Base-by-base conservation (phyloP, 2,888 invertebrate species). In the Calameuta idolon region DNA sequence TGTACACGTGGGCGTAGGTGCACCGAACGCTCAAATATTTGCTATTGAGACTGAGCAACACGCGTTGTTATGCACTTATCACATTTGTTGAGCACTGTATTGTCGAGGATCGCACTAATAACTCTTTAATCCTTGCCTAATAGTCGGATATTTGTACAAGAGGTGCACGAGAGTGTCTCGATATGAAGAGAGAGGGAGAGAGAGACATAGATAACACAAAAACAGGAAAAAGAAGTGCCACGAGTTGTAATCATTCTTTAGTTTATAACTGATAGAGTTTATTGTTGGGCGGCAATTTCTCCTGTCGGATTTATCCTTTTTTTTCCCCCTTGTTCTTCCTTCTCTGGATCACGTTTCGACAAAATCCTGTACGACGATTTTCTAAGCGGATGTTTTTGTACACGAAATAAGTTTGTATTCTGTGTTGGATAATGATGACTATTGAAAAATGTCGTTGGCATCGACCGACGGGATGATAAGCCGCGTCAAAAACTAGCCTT, bases 401-500 rank as follows among this genome's bases (percentile, higher is more conserved):
- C 40, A 55, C 15, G 40, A 15, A 55, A 15, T 40, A 40, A 40
- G 1, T 15, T 55, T 23, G 40, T 55, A 55, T 23, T 55, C 5
- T 55, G 15, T 15, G 2, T 23, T 0, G 2, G 15, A 40, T 40
- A 40, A 55, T 55, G 15, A 40, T 40, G 40, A 55, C 9, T 55
- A 55, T 23, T 55, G 40, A 55, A 23, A 55, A 23, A 55, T 55
- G 40, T 55, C 15, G 5, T 40, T 55, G 9, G 23, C 9, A 55
- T 55, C 9, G 23, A 55, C 23, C 40, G 23, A 71, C 71, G 31
- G 71, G 15, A 71, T 30, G 12, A 33, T 9, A 2, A 15, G 30
- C 71, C 71, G 31, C 31, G 4, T 12, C 4, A 9, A 30, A 71
- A 71, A 33, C 4, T 78, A 68, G 78, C 78, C 83, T 85, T 87